phyloP scores from a whole-genome alignment of 2,888 invertebrate genomes.

The Myopa testacea region DNA sequence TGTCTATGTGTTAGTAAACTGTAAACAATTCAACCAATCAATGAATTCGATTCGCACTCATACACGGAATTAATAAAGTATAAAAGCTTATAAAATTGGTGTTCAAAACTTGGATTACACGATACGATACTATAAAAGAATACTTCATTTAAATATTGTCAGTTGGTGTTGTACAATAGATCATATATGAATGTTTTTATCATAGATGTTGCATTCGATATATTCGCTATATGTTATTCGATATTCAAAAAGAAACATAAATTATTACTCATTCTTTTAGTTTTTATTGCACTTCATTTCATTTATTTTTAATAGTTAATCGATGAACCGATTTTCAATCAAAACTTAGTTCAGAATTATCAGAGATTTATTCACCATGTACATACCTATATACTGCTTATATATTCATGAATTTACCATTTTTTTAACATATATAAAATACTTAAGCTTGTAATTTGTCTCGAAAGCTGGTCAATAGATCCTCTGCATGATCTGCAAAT shows the following conservation, averaged over 20 bases:
- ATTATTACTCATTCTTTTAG: no score
- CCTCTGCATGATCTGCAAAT: no score
- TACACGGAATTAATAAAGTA: background rate
- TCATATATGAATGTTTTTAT: constrained; percentile 11
- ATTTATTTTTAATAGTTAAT: no score
- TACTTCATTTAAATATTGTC: constrained; percentile 27
- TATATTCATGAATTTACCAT: background rate
- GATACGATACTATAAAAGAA: background rate
- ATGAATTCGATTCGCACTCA: background rate
- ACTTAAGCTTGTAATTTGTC: background rate
- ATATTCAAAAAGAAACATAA: no score
- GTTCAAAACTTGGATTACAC: background rate
- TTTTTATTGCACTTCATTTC: no score
- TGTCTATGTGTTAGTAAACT: constrained; percentile 34
- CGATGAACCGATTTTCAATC: no score
- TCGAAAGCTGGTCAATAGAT: no score
- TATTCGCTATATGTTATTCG: no score
- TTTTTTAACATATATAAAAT: background rate
- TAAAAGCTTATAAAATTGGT: background rate
- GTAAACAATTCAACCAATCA: background rate
- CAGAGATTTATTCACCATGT: background rate
- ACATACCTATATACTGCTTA: background rate
- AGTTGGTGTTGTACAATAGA: constrained; percentile 17
- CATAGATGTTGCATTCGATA: background rate
- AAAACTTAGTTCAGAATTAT: no score